phyloP scores from a whole-genome alignment of 2,113 vertebrate species.

The Myocastor coypus region DNA sequence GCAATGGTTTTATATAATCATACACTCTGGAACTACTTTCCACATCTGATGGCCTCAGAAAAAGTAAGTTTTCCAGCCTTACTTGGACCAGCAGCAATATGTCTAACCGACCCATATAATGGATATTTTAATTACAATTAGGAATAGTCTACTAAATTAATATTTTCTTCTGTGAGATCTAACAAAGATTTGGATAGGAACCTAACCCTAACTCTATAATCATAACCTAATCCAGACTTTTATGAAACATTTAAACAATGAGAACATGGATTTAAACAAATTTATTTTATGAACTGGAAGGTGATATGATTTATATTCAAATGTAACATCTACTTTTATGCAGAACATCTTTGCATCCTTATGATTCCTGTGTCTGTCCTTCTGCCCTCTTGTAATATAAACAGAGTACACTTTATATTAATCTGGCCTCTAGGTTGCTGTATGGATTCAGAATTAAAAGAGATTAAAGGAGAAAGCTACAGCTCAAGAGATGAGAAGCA shows the following conservation, averaged over 20 bases:
- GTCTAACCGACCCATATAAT: neutral
- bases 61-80: slow-evolving; percentile 1
- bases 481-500: slow-evolving; percentile 54
- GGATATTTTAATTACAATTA: neutral
- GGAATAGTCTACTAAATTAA: slow-evolving; percentile 18
- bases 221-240: neutral
- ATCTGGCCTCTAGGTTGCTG: slow-evolving; percentile 1
- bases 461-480: slow-evolving; percentile 60
- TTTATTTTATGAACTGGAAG: slow-evolving; percentile 9
- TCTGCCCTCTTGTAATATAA: neutral
- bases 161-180: neutral
- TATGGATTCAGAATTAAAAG: slow-evolving; percentile 39
- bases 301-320: neutral
- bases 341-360: slow-evolving; percentile 33
- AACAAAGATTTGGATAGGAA: slow-evolving; percentile 9
- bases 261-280: neutral
- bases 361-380: neutral
- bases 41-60: neutral
- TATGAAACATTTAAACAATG: slow-evolving; percentile 6
- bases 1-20: neutral
- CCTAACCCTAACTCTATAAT: neutral
- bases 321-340: neutral
- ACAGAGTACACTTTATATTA: slow-evolving; percentile 43
- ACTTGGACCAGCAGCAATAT: neutral
- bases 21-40: slow-evolving; percentile 12